Percentiles rank a stretch among this genome's conserved stretches.
Evolutionary conservation across 2,113 vertebrate genomes (phyloP).

Genomic region (Gymnarchus niloticus): DNA sequence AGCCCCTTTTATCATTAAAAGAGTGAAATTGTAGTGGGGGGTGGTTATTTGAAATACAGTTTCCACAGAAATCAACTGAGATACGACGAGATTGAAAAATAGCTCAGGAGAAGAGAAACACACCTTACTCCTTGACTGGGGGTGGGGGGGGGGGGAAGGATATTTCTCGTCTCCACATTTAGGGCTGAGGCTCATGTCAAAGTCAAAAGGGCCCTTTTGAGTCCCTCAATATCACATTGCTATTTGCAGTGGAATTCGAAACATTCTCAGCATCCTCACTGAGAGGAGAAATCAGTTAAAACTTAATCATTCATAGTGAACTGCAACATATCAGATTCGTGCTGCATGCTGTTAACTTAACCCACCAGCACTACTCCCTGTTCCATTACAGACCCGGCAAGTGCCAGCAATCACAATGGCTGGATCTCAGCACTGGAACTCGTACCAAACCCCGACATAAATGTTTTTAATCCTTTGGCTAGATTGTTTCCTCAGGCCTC

Average conservation of each 20-base stretch:
- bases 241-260: neutral
- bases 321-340: no score
- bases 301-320: neutral
- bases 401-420: constrained; percentile 24
- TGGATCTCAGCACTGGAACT: constrained; percentile 28
- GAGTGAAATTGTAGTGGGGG: neutral
- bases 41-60: constrained; percentile 34
- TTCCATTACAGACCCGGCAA: neutral
- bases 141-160: constrained; percentile 27
- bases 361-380: neutral
- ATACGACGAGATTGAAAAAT: constrained; percentile 56
- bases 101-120: constrained; percentile 33
- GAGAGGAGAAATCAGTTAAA: neutral
- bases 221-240: neutral
- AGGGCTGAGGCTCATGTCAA: neutral
- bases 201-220: neutral
- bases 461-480: constrained; percentile 54
- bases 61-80: constrained; percentile 56
- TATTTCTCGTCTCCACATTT: neutral
- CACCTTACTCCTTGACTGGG: neutral
- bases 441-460: constrained; percentile 34
- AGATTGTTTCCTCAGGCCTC: constrained; percentile 48
- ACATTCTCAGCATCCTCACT: neutral
- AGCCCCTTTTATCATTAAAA: neutral
- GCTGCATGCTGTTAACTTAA: neutral